Percentiles rank a stretch among this genome's conserved stretches.
Evolutionary conservation across 2,888 invertebrate species (phyloP).

Genomic region (Heliconius ethilla): DNA sequence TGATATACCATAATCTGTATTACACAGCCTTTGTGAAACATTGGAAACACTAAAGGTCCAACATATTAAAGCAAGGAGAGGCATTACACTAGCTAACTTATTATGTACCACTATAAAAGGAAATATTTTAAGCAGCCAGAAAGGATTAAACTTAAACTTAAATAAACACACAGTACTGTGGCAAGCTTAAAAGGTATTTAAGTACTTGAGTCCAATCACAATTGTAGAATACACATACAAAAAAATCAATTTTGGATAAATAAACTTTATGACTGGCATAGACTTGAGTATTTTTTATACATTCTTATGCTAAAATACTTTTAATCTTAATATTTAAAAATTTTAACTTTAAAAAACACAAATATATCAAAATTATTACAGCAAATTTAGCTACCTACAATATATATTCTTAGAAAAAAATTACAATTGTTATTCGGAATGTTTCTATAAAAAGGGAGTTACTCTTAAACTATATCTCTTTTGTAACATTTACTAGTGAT

Average conservation of each 20-base stretch:
- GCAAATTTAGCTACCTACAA: slow-evolving; percentile 75
- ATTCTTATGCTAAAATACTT: slow-evolving; percentile 39
- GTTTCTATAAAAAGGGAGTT: slow-evolving; percentile 45
- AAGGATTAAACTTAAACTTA: slow-evolving; percentile 53
- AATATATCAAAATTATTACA: slow-evolving; percentile 61
- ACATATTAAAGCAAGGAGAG: slow-evolving; percentile 52
- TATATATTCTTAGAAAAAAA: slow-evolving; percentile 52
- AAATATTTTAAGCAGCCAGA: slow-evolving; percentile 68
- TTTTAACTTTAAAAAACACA: slow-evolving; percentile 54
- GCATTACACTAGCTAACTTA: slow-evolving; percentile 57
- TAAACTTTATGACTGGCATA: slow-evolving; percentile 43
- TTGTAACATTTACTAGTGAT: slow-evolving; percentile 12
- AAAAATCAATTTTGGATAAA: slow-evolving; percentile 42
- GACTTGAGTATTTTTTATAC: slow-evolving; percentile 42
- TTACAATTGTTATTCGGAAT: slow-evolving; percentile 50
- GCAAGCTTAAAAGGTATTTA: slow-evolving; percentile 60
- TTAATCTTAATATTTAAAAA: slow-evolving; percentile 44
- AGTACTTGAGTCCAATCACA: slow-evolving; percentile 72
- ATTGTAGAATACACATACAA: slow-evolving; percentile 41
- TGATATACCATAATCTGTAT: slow-evolving; percentile 31
- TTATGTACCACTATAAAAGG: slow-evolving; percentile 52
- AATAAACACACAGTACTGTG: slow-evolving; percentile 57
- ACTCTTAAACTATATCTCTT: slow-evolving; percentile 36
- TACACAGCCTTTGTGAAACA: slow-evolving; percentile 45
- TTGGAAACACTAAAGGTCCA: slow-evolving; percentile 38